Conservation (phyloP, 2,888 invertebrate genomes). For the Perizoma affinitatum region DNA sequence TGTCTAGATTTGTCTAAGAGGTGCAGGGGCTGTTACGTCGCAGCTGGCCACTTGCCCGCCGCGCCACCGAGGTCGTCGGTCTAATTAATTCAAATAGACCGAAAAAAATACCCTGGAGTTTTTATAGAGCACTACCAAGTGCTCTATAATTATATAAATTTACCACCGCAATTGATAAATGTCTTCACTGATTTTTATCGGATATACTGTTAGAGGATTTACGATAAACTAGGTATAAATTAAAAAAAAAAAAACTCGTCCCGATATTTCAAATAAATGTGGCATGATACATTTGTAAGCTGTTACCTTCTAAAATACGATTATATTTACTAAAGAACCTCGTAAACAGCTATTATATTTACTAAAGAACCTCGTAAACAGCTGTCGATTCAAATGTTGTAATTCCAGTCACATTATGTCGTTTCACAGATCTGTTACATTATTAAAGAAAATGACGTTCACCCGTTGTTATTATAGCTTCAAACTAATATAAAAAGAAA, state of each 20-base stretch:
- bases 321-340: conserved; percentile 17
- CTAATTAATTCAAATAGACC: too few relatives aligned
- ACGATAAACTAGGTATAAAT: conserved; percentile 4
- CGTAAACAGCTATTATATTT: conserved; percentile 28
- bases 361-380: conserved; percentile 25
- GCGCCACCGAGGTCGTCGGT: too few relatives aligned
- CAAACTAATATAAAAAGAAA: not conserved
- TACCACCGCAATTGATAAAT: too few relatives aligned
- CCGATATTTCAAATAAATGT: conserved; percentile 22
- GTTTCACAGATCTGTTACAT: conserved; percentile 20
- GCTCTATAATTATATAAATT: too few relatives aligned
- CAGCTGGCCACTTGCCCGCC: too few relatives aligned
- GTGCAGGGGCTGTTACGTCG: too few relatives aligned
- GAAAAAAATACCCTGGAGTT: too few relatives aligned
- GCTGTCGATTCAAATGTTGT: conserved; percentile 5
- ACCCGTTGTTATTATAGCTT: not conserved
- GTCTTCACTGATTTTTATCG: not conserved
- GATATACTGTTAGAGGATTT: not conserved
- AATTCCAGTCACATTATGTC: conserved; percentile 29
- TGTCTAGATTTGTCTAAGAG: too few relatives aligned
- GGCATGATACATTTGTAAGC: conserved; percentile 33
- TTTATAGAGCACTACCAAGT: too few relatives aligned
- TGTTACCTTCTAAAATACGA: conserved; percentile 24
- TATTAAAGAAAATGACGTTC: conserved; percentile 2
- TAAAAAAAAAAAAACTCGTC: conserved; percentile 4